Base-by-base conservation (phyloP, 1,140 invertebrate species). In the Agrypnia vestita region DNA sequence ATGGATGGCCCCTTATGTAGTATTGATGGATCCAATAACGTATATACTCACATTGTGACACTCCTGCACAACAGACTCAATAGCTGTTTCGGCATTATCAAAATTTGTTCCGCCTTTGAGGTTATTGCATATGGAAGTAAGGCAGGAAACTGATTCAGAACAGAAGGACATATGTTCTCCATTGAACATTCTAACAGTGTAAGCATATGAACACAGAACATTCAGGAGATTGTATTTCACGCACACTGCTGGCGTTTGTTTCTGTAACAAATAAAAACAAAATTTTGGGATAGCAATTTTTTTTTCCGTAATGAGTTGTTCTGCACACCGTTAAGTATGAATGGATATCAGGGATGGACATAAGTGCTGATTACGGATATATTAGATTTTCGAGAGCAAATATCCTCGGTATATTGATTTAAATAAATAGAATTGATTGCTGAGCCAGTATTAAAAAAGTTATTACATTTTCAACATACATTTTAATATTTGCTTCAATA, bases 171-270 rank as follows among this genome's bases (percentile, higher is more conserved):
- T 83, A 85, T 93, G 90, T 83, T 95, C 94, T 21, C 94, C 94
- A 84, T 93, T 93, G 82, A 94, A 95, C 85, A 93, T 93, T 17
- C 94, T 87, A 44, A 90, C 87, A 11, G 89, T 90, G 73, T 93
- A 93, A 0, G 90, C 90, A 85, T 95, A 96, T 12, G 93, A 89
- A 19, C 91, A 89, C 7, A 95, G 79, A 0, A 95, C 89, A 86
- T 96, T 96, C 62, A 92, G 87, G 10, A 95, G 86, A 85, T 95
- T 95, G 82, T 89, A 93, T 80, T 89, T 88, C n/a, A 95, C 87
- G 80, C 88, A 91, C n/a, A 89, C 84, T 21, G 93, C 91, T 44
- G 94, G 92, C 35, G 89, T 85, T 17, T 90, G 87, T 87, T 90
- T 92, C 92, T 94, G 84, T 81, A 92, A 91, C 79, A 83, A 84